A percentile compares a stretch with the other conserved stretches of the same genome.
Conservation (phyloP, 2,888 invertebrate species). For the Sesia bembeciformis region DNA sequence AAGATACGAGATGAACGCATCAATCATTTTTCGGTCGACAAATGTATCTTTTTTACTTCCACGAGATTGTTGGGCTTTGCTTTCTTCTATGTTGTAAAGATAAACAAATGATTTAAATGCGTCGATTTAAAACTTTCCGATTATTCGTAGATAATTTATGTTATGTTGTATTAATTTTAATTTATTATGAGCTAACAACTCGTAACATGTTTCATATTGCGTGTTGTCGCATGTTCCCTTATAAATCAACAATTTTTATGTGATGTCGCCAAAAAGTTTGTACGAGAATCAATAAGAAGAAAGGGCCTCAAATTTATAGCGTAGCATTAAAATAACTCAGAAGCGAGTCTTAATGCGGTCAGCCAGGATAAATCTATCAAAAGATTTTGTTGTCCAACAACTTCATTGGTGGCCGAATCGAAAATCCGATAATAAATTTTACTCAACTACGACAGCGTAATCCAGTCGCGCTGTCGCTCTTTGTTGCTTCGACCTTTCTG, state of each 20-base stretch:
- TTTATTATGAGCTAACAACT: not conserved
- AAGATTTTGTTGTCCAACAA: conserved; percentile 74
- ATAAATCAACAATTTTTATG: not conserved
- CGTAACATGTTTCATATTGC: not conserved
- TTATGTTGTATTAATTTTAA: not conserved
- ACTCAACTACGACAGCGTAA: conserved; percentile 73
- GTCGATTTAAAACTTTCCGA: not conserved
- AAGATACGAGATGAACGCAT: conserved; percentile 54
- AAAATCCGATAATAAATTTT: conserved; percentile 74
- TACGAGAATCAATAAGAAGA: conserved; percentile 1
- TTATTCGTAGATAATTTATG: not conserved
- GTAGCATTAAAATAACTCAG: conserved; percentile 63
- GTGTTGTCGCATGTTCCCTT: not conserved
- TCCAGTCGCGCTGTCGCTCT: conserved; percentile 68
- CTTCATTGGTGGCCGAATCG: conserved; percentile 75
- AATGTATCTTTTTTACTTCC: conserved; percentile 40
- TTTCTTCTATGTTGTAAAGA: conserved; percentile 33
- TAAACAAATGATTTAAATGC: conserved; percentile 20
- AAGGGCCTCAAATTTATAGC: conserved; percentile 58
- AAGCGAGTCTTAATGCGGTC: conserved; percentile 66
- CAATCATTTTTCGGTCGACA: conserved; percentile 61
- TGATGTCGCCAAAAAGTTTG: not conserved
- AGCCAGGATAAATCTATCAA: conserved; percentile 73
- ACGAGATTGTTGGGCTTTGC: conserved; percentile 33
- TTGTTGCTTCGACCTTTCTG: conserved; percentile 65